These are phyloP conservation scores for Monomorium pharaonis DNA, from an alignment of 1,140 invertebrate species.

Conservation along the genomic window DNA sequence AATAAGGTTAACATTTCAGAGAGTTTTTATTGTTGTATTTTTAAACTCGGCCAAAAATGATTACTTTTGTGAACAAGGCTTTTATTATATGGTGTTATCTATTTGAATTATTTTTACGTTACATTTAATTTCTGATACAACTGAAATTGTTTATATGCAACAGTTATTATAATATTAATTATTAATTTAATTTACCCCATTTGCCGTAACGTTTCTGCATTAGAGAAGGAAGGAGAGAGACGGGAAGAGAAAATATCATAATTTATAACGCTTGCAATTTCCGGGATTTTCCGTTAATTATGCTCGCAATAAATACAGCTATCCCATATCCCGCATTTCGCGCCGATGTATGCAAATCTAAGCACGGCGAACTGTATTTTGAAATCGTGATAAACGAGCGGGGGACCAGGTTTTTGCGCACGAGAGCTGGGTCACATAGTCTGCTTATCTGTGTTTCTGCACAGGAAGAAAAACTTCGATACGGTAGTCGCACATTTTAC, in stretches of 20 bases:
- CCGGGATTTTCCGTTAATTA: conserved; percentile 25
- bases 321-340: conserved; percentile 19
- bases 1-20: neutral
- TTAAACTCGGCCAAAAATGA: neutral
- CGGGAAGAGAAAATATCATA: neutral
- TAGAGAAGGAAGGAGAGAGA: neutral
- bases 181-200: neutral
- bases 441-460: conserved; percentile 32
- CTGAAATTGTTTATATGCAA: neutral
- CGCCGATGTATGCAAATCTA: conserved; percentile 51
- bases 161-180: neutral
- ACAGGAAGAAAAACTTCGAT: conserved; percentile 19
- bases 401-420: conserved; percentile 21
- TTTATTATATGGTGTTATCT: too few relatives aligned
- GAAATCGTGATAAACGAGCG: conserved; percentile 50
- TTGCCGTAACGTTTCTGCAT: neutral
- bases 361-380: conserved; percentile 20
- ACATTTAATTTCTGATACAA: neutral
- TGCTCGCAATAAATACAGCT: neutral
- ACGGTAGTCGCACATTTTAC: neutral
- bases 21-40: neutral
- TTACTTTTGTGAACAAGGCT: neutral
- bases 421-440: conserved; percentile 27
- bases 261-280: neutral
- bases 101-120: neutral